phyloP scores from a whole-genome alignment of 2,113 vertebrate genomes.

The Uria aalge region DNA sequence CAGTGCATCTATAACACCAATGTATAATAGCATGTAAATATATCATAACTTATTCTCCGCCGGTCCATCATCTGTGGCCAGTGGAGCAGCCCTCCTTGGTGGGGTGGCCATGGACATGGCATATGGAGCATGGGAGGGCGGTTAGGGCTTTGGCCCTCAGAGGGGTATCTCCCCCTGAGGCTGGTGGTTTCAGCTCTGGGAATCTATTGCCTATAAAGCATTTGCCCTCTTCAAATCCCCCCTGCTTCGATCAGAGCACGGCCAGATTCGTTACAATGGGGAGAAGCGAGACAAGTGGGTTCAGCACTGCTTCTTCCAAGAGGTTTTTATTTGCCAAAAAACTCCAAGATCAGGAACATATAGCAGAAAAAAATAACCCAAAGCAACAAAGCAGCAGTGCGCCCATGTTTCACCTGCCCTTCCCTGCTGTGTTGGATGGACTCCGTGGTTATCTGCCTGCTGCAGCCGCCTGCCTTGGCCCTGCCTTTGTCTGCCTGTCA shows the following conservation, averaged over 20 bases:
- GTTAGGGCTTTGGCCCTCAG: not conserved
- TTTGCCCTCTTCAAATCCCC: not conserved
- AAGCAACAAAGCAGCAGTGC: not conserved
- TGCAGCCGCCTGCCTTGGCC: not conserved
- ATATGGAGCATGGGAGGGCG: not conserved
- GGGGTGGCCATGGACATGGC: rapidly evolving
- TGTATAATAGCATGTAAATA: not conserved
- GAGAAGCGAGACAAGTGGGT: not conserved
- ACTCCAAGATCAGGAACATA: not conserved
- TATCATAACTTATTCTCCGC: not conserved
- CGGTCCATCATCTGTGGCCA: not conserved
- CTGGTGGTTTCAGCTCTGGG: not conserved
- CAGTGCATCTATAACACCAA: not conserved
- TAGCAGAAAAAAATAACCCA: not conserved
- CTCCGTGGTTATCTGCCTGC: not conserved
- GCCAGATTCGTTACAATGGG: not conserved
- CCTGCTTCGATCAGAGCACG: not conserved
- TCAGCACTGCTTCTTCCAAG: not conserved
- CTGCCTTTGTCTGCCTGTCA: not conserved
- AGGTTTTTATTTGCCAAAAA: not conserved
- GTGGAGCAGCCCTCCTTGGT: not conserved
- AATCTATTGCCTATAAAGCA: not conserved
- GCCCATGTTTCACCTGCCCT: not conserved
- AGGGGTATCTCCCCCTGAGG: not conserved
- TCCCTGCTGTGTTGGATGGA: not conserved